A percentile compares a stretch with the other conserved stretches of the same genome.
Conservation (phyloP, 2,888 invertebrate species). For the Acleris emargana region DNA sequence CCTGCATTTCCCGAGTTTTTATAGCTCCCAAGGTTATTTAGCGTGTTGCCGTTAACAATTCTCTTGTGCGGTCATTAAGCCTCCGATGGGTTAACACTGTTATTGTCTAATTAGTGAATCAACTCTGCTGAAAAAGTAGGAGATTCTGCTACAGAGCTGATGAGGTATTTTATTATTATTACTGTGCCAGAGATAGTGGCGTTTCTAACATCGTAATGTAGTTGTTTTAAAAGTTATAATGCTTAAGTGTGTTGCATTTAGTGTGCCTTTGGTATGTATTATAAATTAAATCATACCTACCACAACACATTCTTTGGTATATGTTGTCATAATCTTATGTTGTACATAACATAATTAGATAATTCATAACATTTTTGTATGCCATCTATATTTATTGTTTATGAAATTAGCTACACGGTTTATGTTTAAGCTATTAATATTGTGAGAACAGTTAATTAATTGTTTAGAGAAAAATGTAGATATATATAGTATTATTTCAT, state of each 20-base stretch:
- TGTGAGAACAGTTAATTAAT: no score
- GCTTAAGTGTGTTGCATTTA: conserved; percentile 29
- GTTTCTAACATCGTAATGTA: neutral
- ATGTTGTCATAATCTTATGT: neutral
- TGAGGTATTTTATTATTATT: neutral
- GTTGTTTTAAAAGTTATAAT: conserved; percentile 5
- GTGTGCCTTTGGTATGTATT: conserved; percentile 29
- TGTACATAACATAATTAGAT: neutral
- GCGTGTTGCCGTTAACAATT: conserved; percentile 12
- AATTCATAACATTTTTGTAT: no score
- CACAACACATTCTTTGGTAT: conserved; percentile 8
- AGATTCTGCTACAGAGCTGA: conserved; percentile 9
- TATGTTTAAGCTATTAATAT: no score
- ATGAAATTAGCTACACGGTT: no score
- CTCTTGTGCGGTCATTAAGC: conserved; percentile 21
- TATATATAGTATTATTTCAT: no score
- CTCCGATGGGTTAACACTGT: no score
- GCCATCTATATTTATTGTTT: no score
- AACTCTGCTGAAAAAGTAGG: conserved; percentile 24
- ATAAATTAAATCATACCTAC: neutral
- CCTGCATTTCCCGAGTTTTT: conserved; percentile 17
- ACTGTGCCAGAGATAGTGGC: neutral
- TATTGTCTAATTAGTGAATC: conserved; percentile 27
- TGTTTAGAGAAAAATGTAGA: no score
- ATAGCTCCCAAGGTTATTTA: conserved; percentile 23